Conservation (phyloP, 2,888 invertebrate genomes). For the Timema cristinae region DNA sequence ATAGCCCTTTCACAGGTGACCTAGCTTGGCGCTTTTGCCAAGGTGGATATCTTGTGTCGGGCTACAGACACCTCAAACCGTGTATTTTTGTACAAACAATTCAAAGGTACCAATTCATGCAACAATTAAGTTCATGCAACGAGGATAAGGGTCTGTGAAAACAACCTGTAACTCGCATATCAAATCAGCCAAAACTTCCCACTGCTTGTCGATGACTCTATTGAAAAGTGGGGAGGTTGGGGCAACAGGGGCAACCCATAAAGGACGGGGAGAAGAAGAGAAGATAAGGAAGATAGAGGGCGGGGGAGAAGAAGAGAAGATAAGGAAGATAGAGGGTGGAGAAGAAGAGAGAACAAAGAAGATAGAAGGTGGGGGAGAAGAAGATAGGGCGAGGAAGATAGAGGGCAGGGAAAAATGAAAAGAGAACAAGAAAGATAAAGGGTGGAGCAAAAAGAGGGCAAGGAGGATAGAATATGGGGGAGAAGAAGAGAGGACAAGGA, state of each 20-base stretch:
- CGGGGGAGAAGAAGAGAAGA: background rate
- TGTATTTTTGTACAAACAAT: too few species aligned
- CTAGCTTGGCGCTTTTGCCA: too few species aligned
- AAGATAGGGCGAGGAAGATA: background rate
- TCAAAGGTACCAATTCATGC: too few species aligned
- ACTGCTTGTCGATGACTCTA: too few species aligned
- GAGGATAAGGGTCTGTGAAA: too few species aligned
- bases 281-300: background rate
- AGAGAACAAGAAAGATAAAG: too few species aligned
- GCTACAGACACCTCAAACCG: too few species aligned
- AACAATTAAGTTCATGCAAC: too few species aligned
- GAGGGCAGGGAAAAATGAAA: background rate
- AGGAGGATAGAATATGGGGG: conserved; percentile 2
- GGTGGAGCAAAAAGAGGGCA: background rate
- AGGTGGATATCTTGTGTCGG: too few species aligned
- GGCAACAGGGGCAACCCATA: background rate
- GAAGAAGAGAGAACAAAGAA: background rate
- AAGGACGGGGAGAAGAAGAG: background rate
- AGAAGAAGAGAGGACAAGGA: background rate
- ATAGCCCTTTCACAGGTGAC: too few species aligned
- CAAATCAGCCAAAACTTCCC: too few species aligned
- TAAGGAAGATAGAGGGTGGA: background rate
- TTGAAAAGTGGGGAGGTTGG: background rate
- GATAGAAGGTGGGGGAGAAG: background rate
- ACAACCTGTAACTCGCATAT: too few species aligned